These are phyloP conservation scores for Drosophila rellima DNA, from an alignment of 2,888 invertebrate species.

Conservation along the genomic window DNA sequence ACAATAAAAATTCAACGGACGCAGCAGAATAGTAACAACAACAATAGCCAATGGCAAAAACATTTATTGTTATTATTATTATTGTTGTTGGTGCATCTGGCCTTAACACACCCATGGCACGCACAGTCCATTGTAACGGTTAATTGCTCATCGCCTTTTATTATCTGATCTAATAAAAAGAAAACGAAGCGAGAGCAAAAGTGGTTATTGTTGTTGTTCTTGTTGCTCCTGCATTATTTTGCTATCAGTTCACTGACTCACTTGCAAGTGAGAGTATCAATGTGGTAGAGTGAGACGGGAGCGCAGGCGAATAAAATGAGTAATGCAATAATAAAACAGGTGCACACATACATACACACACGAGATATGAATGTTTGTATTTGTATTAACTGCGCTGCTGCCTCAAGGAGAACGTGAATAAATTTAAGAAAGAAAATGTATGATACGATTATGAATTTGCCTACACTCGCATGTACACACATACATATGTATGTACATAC, in stretches of 20 bases:
- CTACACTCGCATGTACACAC: neutral
- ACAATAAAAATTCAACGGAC: conserved; percentile 18
- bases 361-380: conserved; percentile 9
- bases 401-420: conserved; percentile 45
- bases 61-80: conserved; percentile 24
- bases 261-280: conserved; percentile 12
- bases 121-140: conserved; percentile 36
- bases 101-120: conserved; percentile 39
- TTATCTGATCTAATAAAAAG: conserved; percentile 16
- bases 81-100: conserved; percentile 41
- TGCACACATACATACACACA: conserved; percentile 5
- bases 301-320: conserved; percentile 45
- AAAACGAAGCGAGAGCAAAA: conserved; percentile 23
- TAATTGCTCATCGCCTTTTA: conserved; percentile 31
- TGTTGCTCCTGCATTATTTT: conserved; percentile 6
- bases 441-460: conserved; percentile 15
- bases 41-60: conserved; percentile 16
- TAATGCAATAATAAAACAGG: conserved; percentile 47
- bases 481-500: neutral
- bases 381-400: conserved; percentile 39
- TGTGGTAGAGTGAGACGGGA: conserved; percentile 8
- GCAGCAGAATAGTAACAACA: conserved; percentile 10
- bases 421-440: conserved; percentile 11
- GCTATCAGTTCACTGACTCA: conserved; percentile 44
- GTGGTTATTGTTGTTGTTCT: conserved; percentile 2